Base-by-base conservation (phyloP, 2,888 invertebrate species). In the Chloroclysta siterata region DNA sequence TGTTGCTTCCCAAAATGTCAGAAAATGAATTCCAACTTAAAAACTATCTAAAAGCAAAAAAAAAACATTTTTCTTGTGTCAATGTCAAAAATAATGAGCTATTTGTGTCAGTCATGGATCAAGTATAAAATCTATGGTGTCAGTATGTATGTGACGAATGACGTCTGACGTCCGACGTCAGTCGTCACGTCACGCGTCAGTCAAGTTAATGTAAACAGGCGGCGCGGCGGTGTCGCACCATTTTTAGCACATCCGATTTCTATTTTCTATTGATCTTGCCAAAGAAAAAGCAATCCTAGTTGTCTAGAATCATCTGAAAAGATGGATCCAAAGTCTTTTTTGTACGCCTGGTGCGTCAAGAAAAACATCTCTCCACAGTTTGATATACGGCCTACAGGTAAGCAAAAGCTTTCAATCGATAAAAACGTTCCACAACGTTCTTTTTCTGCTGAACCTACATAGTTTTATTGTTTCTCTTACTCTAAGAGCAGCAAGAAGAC, bases 311-410 rank as follows among this genome's bases (percentile, higher is more conserved):
- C 17, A 28, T 15, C 41, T 41, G 5, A 36, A 52, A 39, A 53
- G 7, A 92, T 91, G 93, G 91, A 90, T 73, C 81, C 83, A 5
- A 99, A 99, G 88, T 95, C 97, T 4, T 98, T 96, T 87, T 93
- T 99, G 11, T 97, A 98, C 85, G 95, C 97, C 66, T 99, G 97
- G 96, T 97, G 98, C 80, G 94, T 96, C 14, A 98, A 97, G 85
- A 96, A 95, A 76, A 94, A 95, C 70, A 81, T 95, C 4, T 95
- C 95, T 17, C 98, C 98, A 0, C 86, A 90, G 7, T 99, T 97
- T 81, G 97, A 98, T 78, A 95, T 97, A 63, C 94, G 97, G 46
- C 95, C 96, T 15, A 96, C 98, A 73, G 97, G 98, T 97, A 93
- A 90, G 81, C 36, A n/a, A 33, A 46, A 46, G 3, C 39, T 47